These are phyloP conservation scores for Ciconia maguari DNA, from an alignment of 2,113 vertebrate species.

Conservation along the genomic window DNA sequence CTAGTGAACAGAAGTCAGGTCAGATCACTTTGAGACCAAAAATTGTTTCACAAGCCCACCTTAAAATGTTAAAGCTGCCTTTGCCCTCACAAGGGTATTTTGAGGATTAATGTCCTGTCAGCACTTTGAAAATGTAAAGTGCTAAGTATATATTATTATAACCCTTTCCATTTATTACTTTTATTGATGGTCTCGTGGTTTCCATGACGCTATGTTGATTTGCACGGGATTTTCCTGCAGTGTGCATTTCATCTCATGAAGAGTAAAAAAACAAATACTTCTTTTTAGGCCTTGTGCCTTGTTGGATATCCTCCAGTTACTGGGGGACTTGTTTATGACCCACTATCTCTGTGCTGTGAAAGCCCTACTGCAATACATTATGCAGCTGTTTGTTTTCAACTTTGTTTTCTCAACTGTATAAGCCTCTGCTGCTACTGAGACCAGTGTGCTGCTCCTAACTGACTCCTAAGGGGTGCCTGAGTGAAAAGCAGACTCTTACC, in stretches of 20 bases:
- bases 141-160: conserved; percentile 66
- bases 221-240: conserved; percentile 59
- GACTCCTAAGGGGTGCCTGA: not conserved
- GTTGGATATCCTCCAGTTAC: conserved; percentile 49
- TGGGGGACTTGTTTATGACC: conserved; percentile 68
- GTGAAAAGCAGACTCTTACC: not conserved
- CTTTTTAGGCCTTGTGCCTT: conserved; percentile 55
- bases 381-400: conserved; percentile 63
- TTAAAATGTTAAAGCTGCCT: conserved; percentile 21
- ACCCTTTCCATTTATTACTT: conserved; percentile 64
- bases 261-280: conserved; percentile 51
- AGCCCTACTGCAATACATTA: conserved; percentile 49
- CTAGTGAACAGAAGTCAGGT: not conserved
- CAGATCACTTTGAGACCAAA: conserved; percentile 11
- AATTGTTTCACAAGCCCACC: not conserved
- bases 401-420: conserved; percentile 63
- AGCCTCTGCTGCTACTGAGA: conserved; percentile 46
- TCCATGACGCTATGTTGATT: conserved; percentile 60
- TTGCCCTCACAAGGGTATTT: conserved; percentile 43
- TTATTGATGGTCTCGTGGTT: conserved; percentile 56
- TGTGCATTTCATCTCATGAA: conserved; percentile 55
- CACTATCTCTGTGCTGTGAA: conserved; percentile 46
- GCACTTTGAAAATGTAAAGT: conserved; percentile 63
- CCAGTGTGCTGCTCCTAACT: not conserved
- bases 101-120: conserved; percentile 64